Evolutionary conservation across 2,797 vertebrate genomes (phyloP).

Genomic region (Uromys caudimaculatus): DNA sequence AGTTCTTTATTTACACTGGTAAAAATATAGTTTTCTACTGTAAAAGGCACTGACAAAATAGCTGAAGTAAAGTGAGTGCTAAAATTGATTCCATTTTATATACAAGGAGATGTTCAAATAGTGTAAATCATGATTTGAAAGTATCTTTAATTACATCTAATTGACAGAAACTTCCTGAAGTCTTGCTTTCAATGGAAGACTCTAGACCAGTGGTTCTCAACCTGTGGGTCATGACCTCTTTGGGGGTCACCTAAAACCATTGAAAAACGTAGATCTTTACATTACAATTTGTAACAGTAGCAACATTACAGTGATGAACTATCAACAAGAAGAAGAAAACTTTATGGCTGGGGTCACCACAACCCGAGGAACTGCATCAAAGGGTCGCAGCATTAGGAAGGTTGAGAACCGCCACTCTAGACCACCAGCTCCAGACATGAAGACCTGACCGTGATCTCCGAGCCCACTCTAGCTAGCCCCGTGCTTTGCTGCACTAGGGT

Average conservation of each 20-base stretch:
- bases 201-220: neutral
- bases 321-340: neutral
- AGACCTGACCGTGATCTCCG: neutral
- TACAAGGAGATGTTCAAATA: neutral
- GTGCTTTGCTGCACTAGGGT: neutral
- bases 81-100: conserved; percentile 9
- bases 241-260: neutral
- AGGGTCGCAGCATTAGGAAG: neutral
- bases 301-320: neutral
- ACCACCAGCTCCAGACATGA: neutral
- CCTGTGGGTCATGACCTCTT: neutral
- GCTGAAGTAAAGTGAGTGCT: conserved; percentile 26
- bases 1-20: conserved; percentile 8
- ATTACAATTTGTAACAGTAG: neutral
- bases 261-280: neutral
- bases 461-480: neutral
- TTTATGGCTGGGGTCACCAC: neutral
- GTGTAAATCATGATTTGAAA: conserved; percentile 9
- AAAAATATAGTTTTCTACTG: conserved; percentile 41
- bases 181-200: conserved; percentile 42
- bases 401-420: neutral
- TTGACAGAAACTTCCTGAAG: conserved; percentile 22
- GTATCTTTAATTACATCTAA: conserved; percentile 11
- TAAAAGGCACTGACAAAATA: conserved; percentile 38
- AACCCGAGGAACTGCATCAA: neutral